Evolutionary conservation across 2,113 vertebrate genomes (phyloP).

Genomic region (Hirundichthys speculiger): DNA sequence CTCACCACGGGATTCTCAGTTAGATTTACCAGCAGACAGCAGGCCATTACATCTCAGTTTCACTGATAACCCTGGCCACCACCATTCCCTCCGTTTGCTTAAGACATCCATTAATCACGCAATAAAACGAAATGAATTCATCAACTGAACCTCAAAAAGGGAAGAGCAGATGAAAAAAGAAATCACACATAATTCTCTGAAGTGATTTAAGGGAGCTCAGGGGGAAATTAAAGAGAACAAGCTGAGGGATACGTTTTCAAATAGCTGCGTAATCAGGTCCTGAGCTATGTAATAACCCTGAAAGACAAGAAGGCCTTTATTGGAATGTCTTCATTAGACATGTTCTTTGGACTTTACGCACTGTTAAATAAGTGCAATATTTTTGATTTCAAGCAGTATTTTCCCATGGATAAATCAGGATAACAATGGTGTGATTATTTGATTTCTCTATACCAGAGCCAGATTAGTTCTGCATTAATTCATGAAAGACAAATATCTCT

Average conservation of each 20-base stretch:
- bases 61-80: slow-evolving; percentile 58
- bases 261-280: slow-evolving; percentile 74
- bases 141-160: slow-evolving; percentile 44
- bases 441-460: slow-evolving; percentile 20
- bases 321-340: slow-evolving; percentile 70
- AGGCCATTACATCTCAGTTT: slow-evolving; percentile 60
- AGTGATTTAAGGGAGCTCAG: slow-evolving; percentile 76
- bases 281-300: slow-evolving; percentile 66
- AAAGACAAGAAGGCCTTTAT: slow-evolving; percentile 67
- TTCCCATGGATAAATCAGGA: slow-evolving; percentile 45
- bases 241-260: slow-evolving; percentile 73
- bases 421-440: slow-evolving; percentile 41
- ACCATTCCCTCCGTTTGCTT: slow-evolving; percentile 55
- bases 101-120: slow-evolving; percentile 68
- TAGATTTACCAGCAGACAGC: slow-evolving; percentile 62
- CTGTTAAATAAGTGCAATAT: slow-evolving; percentile 55
- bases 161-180: slow-evolving; percentile 24
- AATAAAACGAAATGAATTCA: slow-evolving; percentile 66
- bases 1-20: slow-evolving; percentile 32
- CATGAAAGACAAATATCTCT: slow-evolving; percentile 48
- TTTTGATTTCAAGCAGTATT: slow-evolving; percentile 56
- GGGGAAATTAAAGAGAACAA: slow-evolving; percentile 74
- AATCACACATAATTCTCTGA: slow-evolving; percentile 58
- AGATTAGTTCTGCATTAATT: slow-evolving; percentile 48
- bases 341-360: slow-evolving; percentile 66